A percentile compares a stretch with the other conserved stretches of the same genome.
These are phyloP conservation scores for Apodemus agrarius DNA, from an alignment of 2,797 vertebrate genomes.

Conservation along the genomic window DNA sequence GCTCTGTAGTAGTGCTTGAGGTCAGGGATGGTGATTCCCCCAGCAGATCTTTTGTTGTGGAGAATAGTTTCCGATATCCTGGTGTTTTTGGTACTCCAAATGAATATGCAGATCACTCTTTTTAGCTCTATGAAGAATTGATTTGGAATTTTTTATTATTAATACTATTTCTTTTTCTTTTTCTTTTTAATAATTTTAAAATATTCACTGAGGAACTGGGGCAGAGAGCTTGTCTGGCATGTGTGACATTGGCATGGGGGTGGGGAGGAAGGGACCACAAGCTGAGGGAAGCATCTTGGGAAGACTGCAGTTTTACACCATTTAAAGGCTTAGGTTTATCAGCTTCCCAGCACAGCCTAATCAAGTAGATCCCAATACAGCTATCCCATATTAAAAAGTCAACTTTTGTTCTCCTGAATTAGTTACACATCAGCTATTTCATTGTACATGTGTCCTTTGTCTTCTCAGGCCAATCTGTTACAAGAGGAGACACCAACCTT, in stretches of 20 bases:
- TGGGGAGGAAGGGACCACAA: not conserved
- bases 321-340: not conserved
- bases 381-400: not conserved
- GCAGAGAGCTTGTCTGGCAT: not conserved
- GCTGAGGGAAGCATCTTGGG: not conserved
- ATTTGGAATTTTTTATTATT: too few species aligned
- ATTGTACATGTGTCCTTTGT: not conserved
- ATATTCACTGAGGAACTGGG: not conserved
- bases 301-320: not conserved
- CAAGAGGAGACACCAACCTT: not conserved
- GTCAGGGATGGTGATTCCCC: too few species aligned
- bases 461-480: not conserved
- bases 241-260: not conserved
- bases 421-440: not conserved
- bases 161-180: too few species aligned
- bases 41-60: too few species aligned
- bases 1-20: too few species aligned
- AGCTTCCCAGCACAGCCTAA: not conserved
- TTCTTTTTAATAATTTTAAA: slow-evolving; percentile 25
- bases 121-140: too few species aligned
- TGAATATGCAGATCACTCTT: too few species aligned
- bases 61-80: too few species aligned
- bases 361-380: not conserved
- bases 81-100: too few species aligned
- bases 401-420: not conserved